These are phyloP conservation scores for Acanthopleura granulata DNA, from an alignment of 2,888 invertebrate species.

Conservation along the genomic window DNA sequence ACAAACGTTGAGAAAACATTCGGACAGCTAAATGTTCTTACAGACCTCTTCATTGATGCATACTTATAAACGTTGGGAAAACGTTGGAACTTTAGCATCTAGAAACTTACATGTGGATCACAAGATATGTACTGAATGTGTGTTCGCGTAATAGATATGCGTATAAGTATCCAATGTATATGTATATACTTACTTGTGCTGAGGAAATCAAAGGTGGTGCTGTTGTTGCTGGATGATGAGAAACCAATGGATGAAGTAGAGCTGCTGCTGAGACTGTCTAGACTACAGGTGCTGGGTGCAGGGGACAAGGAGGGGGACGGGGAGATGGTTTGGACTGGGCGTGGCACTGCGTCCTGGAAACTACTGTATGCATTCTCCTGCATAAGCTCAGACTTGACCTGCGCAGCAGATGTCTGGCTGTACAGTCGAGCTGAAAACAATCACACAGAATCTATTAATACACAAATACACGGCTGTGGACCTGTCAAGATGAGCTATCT, in stretches of 20 bases:
- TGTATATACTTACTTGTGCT: conserved; percentile 1
- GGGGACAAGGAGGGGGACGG: conserved; percentile 18
- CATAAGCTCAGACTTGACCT: neutral
- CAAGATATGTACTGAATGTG: no score
- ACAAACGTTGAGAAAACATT: no score
- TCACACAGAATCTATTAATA: neutral
- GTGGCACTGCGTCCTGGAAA: neutral
- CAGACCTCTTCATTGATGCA: no score
- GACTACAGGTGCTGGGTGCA: conserved; percentile 15
- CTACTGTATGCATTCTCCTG: neutral
- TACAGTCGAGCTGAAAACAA: neutral
- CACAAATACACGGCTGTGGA: no score
- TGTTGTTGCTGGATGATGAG: neutral
- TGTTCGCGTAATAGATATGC: no score
- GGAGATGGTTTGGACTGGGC: neutral
- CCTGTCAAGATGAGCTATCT: no score
- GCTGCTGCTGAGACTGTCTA: conserved; percentile 12
- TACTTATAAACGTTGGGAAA: no score
- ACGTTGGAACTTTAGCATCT: no score
- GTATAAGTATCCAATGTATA: no score
- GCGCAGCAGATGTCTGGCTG: neutral
- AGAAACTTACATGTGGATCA: neutral
- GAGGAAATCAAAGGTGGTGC: neutral
- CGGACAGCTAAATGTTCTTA: no score
- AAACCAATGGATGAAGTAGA: conserved; percentile 12